Conservation (phyloP, 2,797 vertebrate species). For the Nyctalus aviator region DNA sequence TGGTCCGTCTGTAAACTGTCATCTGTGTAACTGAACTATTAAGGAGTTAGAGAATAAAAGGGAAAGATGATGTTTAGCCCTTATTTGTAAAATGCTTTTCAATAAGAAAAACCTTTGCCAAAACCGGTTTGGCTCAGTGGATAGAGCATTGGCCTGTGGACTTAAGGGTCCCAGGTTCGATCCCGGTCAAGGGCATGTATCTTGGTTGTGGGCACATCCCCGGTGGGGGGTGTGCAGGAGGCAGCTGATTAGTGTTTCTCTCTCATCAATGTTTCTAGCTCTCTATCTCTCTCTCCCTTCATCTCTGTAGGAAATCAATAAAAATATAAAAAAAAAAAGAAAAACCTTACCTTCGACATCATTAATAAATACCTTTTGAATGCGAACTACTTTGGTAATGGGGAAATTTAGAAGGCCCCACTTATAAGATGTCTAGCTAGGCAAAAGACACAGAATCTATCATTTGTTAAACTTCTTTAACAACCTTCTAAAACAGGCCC, state of each 20-base stretch:
- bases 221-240: too few species aligned
- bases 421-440: background rate
- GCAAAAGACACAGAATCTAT: background rate
- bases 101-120: background rate
- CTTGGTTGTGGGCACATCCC: too few species aligned
- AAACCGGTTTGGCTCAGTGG: too few species aligned
- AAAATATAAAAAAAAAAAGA: background rate
- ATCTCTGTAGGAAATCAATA: too few species aligned
- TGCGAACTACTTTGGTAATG: background rate
- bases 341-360: background rate
- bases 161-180: too few species aligned
- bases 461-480: background rate
- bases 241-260: too few species aligned
- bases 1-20: background rate
- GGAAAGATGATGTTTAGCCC: background rate
- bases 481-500: background rate
- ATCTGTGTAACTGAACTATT: background rate
- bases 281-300: too few species aligned
- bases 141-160: too few species aligned
- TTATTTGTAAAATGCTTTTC: background rate
- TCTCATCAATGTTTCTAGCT: too few species aligned
- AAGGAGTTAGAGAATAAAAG: background rate
- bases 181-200: too few species aligned
- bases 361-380: background rate
- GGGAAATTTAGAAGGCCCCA: background rate